Evolutionary conservation across 1,140 invertebrate genomes (phyloP), one percentile per base, ranked within the genome.

Genomic region (Bombyx mandarina): DNA sequence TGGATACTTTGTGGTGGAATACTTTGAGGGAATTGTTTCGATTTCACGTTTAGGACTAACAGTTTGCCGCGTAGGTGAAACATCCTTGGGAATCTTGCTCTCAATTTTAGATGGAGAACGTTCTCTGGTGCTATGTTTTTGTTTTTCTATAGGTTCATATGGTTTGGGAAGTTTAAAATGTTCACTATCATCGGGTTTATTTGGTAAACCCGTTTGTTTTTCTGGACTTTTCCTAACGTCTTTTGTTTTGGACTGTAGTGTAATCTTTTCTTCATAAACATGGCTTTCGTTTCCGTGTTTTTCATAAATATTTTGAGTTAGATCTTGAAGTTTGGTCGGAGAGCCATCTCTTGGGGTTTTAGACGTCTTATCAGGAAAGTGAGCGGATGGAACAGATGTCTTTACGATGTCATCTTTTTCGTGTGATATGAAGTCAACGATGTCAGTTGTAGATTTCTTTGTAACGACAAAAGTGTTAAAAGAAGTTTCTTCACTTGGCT

Each of bases 21-120:
- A 35, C 26, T 2, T 35, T 35, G 26, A 35, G 2, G 26, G 26
- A 35, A 35, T 35, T 35, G 26, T 35, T 35, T 35, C 26, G 4
- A 35, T 35, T 35, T 35, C 26, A 22, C 49, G 57, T 42, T 59
- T 44, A 10, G 61, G 52, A n/a, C 52, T 62, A 10, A 3, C 1
- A 9, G 3, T 47, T 18, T 45, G 54, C 6, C 45, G 6, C 26
- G 44, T 46, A 7, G 43, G 8, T 42, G 55, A 50, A 2, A 54
- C 12, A 45, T 60, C 49, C 18, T 52, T 56, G 9, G 54, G 46
- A 53, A 66, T 65, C 42, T 69, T 65, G 56, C 77, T 65, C 47
- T 71, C 61, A 8, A 67, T 47, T 54, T 79, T 82, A 18, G 65
- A 72, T 52, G 79, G 77, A 5, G 77, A 81, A 54, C 57, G 58